Evolutionary conservation across 2,113 vertebrate species (phyloP), one percentile per base, ranked within the genome.

Genomic region (Clarias magur): DNA sequence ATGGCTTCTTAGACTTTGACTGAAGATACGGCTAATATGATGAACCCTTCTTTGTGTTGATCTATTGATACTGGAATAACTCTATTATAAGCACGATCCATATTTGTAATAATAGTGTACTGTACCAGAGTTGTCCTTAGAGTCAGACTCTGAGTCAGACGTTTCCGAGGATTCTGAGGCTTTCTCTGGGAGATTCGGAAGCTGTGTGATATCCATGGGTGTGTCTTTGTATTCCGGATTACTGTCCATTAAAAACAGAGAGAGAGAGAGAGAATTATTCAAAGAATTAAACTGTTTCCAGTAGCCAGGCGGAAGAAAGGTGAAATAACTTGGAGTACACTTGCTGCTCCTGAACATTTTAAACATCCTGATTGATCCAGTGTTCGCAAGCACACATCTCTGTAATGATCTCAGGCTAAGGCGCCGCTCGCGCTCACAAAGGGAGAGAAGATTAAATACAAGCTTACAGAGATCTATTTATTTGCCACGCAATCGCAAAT

Each of bases 121-220:
- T 67, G 27, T 96, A 99, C 98, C 98, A 91, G 98, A 99, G 95
- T 97, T 99, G 93, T 99, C 98, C 95, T 99, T 99, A 90, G 97
- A 99, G 91, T 99, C 98, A 0, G 97, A 99, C 89, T 99, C 98
- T 0, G 98, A 99, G 93, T 99, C 98, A 0, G 98, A 99, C 4
- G 97, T 97, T 93, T 99, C 98, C 0, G 97, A 98, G 86, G 98
- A 99, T 94, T 99, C 98, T 0, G 97, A 98, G 16, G 97, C 96
- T 93, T 99, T 99, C 94, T 99, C 97, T 0, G 98, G 98, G 90
- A 98, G 95, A 84, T 97, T 97, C 34, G 97, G 98, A 89, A 99
- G 96, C 93, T 99, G 98, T 82, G 96, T 96, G 75, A 99, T 97
- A 93, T 99, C 98, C 94, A 99, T 98, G 48, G 97, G 98, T 3